These are phyloP conservation scores for Taeniopygia guttata DNA, from an alignment of 2,797 vertebrate genomes.

Conservation along the genomic window DNA sequence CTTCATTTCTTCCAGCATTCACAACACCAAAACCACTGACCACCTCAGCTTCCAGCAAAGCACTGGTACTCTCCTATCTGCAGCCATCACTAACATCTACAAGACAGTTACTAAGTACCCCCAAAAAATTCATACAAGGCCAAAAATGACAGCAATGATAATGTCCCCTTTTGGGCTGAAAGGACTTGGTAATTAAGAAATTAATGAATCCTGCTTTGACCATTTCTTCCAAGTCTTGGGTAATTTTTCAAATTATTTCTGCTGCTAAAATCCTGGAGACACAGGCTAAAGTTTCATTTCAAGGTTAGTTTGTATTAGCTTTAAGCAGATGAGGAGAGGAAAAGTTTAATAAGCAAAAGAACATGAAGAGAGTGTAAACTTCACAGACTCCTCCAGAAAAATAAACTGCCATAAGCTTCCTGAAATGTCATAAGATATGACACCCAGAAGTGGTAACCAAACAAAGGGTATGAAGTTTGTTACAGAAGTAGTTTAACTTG, in stretches of 20 bases:
- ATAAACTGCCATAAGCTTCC: not conserved
- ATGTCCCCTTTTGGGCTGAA: not conserved
- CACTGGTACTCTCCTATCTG: not conserved
- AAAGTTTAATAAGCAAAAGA: not conserved
- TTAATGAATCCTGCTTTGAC: not conserved
- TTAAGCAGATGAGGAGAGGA: not conserved
- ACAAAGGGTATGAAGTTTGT: not conserved
- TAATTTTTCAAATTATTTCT: slow-evolving; percentile 1
- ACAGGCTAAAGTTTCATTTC: not conserved
- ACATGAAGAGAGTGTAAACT: not conserved
- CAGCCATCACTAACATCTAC: not conserved
- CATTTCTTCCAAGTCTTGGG: not conserved
- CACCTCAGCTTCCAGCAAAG: not conserved
- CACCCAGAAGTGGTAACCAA: not conserved
- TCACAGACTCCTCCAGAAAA: not conserved
- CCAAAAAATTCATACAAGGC: not conserved
- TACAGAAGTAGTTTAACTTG: not conserved
- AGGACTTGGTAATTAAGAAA: not conserved
- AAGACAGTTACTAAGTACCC: not conserved
- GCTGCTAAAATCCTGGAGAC: not conserved
- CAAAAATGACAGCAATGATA: not conserved
- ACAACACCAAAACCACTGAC: not conserved
- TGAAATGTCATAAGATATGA: not conserved
- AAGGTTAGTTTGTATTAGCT: not conserved
- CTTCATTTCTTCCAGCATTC: not conserved